Evolutionary conservation across 2,113 vertebrate species (phyloP), one percentile per base, ranked within the genome.

Genomic region (Corythornis cristatus): DNA sequence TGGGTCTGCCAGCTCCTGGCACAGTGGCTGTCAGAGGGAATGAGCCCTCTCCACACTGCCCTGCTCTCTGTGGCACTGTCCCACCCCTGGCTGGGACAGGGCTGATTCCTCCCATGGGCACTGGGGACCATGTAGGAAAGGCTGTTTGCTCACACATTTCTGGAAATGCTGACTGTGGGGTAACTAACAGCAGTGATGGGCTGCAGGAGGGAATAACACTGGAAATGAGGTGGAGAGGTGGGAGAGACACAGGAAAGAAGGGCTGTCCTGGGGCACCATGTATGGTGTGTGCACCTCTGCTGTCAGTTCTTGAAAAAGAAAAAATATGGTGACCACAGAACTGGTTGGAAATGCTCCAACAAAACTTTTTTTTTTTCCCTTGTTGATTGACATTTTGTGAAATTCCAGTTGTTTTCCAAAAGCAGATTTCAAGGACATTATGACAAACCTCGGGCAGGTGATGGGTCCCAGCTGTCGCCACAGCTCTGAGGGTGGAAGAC

Each of bases 381-480:
- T 0, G 0, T 54, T 70, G 43, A 51, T 0, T 73, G 60, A 31
- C 60, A 22, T 3, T 50, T 81, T 92, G 54, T 83, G 89, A 87
- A 84, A 81, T 51, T 74, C 33, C 33, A 17, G 35, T 50, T 40
- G 51, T 84, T 92, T 87, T 76, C 25, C 57, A 46, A 35, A 62
- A 26, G 14, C 35, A 73, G 60, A 46, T 46, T 92, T 68, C 78
- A 84, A 87, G 86, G 82, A 54, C 0, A 0, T 33, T 54, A 66
- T 74, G 61, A 83, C 42, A 68, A 78, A 50, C 48, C 48, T 50
- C 12, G 62, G 80, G 29, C 60, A 54, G 68, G 29, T 62, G 57
- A 58, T 0, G 0, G 19, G 6, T 7, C 65, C 21, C 61, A 65
- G 40, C 20, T 77, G 37, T 64, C 12, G 0, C 28, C n/a, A 25